Conservation (phyloP, 2,797 vertebrate species). For the Fistularia commersonii region DNA sequence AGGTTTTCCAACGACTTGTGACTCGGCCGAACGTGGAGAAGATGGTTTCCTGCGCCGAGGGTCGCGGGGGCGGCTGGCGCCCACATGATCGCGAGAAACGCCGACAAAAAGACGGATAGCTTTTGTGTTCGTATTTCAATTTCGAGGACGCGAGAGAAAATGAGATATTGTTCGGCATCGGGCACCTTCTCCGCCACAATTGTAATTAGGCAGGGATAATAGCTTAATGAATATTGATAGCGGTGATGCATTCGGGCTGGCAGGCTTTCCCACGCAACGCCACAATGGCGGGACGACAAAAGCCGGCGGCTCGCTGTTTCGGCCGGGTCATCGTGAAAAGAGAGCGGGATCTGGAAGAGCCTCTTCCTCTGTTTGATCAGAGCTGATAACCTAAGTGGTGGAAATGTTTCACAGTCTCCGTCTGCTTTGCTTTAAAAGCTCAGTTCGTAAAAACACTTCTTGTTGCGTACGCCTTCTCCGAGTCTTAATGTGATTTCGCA, state of each 20-base stretch:
- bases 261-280: constrained; percentile 34
- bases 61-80: too few species aligned
- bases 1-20: too few species aligned
- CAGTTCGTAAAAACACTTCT: too few species aligned
- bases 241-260: constrained; percentile 42
- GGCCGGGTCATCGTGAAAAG: constrained; percentile 13
- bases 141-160: constrained; percentile 14
- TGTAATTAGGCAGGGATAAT: constrained; percentile 40
- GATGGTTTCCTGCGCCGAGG: too few species aligned
- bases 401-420: too few species aligned
- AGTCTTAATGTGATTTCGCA: too few species aligned
- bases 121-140: too few species aligned
- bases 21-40: too few species aligned
- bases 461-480: too few species aligned
- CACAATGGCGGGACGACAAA: constrained; percentile 35
- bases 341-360: constrained; percentile 33
- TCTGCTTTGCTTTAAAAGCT: too few species aligned
- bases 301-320: constrained; percentile 16
- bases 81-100: constrained; percentile 8
- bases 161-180: constrained; percentile 29
- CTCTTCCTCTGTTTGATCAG: constrained; percentile 29
- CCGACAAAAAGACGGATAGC: constrained; percentile 6
- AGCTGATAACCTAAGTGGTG: too few species aligned
- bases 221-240: constrained; percentile 56
- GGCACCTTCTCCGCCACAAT: constrained; percentile 16